Percentiles rank a stretch among this genome's conserved stretches.
Conservation (phyloP, 2,888 invertebrate species). For the Drosophila fungiperda region DNA sequence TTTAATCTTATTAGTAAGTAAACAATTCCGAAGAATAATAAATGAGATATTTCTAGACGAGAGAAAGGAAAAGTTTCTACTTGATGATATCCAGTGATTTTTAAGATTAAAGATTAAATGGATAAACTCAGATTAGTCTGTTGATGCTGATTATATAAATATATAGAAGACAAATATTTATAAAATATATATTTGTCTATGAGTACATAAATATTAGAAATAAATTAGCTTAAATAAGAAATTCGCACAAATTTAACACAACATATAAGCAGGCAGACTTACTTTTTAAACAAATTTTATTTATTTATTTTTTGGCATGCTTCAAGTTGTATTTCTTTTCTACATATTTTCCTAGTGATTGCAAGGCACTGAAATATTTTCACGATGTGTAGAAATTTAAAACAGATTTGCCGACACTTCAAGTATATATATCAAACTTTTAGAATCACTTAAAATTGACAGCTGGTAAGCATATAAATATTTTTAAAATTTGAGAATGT, state of each 20-base stretch:
- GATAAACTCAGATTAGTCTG: not conserved
- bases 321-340: not conserved
- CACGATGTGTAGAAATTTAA: not conserved
- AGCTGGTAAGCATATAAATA: no score
- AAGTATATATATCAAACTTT: not conserved
- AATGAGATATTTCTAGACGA: not conserved
- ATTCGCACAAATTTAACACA: not conserved
- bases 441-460: not conserved
- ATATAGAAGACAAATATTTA: not conserved
- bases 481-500: no score
- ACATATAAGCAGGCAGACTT: not conserved
- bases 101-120: not conserved
- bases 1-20: conserved; percentile 31
- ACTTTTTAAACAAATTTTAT: not conserved
- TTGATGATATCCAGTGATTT: not conserved
- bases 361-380: no score
- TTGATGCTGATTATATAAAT: not conserved
- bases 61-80: not conserved
- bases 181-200: not conserved
- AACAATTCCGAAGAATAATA: conserved; percentile 29
- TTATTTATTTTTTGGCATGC: not conserved
- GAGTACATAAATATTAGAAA: conserved; percentile 17
- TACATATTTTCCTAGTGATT: not conserved
- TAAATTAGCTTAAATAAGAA: not conserved
- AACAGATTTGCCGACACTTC: not conserved